Evolutionary conservation across 2,113 vertebrate genomes (phyloP).

Genomic region (Prolemur simus): DNA sequence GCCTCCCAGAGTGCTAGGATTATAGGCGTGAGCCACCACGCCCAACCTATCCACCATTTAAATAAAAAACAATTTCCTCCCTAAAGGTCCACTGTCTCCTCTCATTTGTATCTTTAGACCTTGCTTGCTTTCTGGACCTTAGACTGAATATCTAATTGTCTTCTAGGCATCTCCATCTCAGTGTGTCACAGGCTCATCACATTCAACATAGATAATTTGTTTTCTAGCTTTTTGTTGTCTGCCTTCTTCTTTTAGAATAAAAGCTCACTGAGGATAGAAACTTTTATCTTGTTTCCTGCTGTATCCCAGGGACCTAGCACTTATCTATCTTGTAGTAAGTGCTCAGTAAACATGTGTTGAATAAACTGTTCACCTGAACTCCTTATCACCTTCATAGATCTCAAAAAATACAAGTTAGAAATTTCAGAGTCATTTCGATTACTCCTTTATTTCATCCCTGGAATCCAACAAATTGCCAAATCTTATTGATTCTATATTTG

Average conservation of each 20-base stretch:
- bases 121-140: neutral
- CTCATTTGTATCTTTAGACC: neutral
- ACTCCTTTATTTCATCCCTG: neutral
- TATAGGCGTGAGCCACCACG: too few relatives aligned
- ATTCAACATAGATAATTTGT: neutral
- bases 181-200: neutral
- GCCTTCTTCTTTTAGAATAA: neutral
- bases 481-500: neutral
- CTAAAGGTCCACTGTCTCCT: neutral
- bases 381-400: neutral
- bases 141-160: neutral
- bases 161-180: neutral
- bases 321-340: neutral
- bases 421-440: neutral
- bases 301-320: neutral
- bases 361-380: neutral
- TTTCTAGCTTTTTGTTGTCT: neutral
- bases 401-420: slow-evolving; percentile 1
- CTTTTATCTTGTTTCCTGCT: neutral
- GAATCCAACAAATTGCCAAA: neutral
- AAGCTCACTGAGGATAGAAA: neutral
- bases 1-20: too few relatives aligned
- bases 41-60: neutral
- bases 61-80: neutral
- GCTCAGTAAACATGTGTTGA: neutral